These are phyloP conservation scores for Brachyptera risi DNA, from an alignment of 2,888 invertebrate genomes.

Conservation along the genomic window DNA sequence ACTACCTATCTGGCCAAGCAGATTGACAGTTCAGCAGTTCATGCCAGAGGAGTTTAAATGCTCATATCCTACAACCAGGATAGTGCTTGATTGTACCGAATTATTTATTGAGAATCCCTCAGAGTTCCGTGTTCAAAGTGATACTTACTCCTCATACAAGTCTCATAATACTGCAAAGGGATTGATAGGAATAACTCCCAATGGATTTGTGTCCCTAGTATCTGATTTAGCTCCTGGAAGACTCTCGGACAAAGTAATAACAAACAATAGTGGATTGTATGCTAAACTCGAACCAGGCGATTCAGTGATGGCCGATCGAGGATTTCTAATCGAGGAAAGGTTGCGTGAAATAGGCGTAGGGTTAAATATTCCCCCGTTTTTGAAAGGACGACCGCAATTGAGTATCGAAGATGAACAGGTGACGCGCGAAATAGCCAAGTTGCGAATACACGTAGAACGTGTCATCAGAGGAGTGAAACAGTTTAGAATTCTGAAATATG, in stretches of 20 bases:
- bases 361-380: conserved; percentile 32
- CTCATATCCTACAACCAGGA: background rate
- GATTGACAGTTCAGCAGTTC: background rate
- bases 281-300: conserved; percentile 30
- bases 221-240: conserved; percentile 34
- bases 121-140: conserved; percentile 20
- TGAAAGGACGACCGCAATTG: conserved; percentile 1
- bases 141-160: conserved; percentile 23
- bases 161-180: conserved; percentile 34
- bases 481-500: conserved; percentile 25
- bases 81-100: conserved; percentile 31
- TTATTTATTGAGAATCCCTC: conserved; percentile 29
- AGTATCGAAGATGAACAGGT: conserved; percentile 6
- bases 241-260: conserved; percentile 31
- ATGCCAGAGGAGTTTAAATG: background rate
- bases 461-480: conserved; percentile 32
- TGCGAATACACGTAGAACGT: conserved; percentile 33
- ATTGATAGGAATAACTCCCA: conserved; percentile 34
- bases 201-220: conserved; percentile 33
- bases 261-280: conserved; percentile 28
- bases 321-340: conserved; percentile 33
- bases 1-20: conserved; percentile 7
- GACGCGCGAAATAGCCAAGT: conserved; percentile 28
- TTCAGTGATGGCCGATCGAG: conserved; percentile 35
- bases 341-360: conserved; percentile 24